Conservation (phyloP, 2,113 vertebrate genomes). For the Clarias magur region DNA sequence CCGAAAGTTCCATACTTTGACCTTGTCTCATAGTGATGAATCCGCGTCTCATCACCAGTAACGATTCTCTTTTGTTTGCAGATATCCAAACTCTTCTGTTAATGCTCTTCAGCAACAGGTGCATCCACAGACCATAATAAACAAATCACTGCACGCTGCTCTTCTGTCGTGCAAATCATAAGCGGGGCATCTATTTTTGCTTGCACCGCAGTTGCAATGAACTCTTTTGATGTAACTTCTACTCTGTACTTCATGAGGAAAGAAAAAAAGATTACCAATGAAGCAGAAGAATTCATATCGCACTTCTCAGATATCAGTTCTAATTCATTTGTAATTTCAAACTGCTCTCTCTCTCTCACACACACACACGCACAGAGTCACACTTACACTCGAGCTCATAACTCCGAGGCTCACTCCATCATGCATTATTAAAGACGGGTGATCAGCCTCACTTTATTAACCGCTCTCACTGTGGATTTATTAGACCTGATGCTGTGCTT, state of each 20-base stretch:
- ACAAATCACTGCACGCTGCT: no score
- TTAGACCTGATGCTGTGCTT: not conserved
- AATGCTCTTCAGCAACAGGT: no score
- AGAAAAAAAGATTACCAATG: not conserved
- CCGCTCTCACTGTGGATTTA: conserved; percentile 3
- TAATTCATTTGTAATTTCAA: not conserved
- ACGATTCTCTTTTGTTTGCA: no score
- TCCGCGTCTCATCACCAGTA: no score
- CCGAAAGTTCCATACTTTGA: no score
- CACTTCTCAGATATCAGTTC: conserved; percentile 13
- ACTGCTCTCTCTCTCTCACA: not conserved
- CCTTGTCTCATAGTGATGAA: no score
- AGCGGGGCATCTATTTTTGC: no score
- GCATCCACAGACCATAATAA: no score
- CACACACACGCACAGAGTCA: not conserved
- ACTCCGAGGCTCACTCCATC: not conserved
- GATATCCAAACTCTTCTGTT: no score
- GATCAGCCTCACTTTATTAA: conserved; percentile 11
- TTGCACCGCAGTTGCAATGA: no score
- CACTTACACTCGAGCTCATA: not conserved
- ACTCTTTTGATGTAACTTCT: no score
- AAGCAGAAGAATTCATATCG: not conserved
- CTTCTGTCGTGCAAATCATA: no score
- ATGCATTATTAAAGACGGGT: conserved; percentile 32
- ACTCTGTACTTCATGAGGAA: not conserved